Base-by-base conservation (phyloP, 2,113 vertebrate genomes). In the Equus przewalskii region DNA sequence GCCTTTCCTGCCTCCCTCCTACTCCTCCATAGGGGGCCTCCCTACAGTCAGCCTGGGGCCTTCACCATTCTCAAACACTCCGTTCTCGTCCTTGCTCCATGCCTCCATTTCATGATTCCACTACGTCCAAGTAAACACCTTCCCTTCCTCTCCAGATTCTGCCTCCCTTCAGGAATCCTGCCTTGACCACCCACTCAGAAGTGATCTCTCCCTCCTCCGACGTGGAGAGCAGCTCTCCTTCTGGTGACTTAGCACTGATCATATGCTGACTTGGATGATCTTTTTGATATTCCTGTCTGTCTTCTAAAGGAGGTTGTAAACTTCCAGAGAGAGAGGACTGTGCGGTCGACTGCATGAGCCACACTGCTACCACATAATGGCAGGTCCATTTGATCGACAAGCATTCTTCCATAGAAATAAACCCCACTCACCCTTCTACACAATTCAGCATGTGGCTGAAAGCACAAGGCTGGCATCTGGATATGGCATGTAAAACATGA, bases 11-110 rank as follows among this genome's bases (percentile, higher is more conserved):
- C 67, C 26, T 70, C 22, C 0, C 49, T 70, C 64, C 62, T 28
- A 3, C 26, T 24, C 13, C 7, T 58, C 11, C 22, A 2, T 4
- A 9, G 21, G 21, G n/a, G 70, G 16, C 56, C 58, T n/a, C 0
- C 1, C 30, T 56, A 4, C 3, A n/a, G n/a, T 36, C 16, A 2
- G 16, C 19, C 62, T 33, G 30, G 41, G 0, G 3, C 18, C 58
- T 49, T n/a, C 51, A 4, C 18, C 22, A 15, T 64, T 86, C 67
- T 69, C 70, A 80, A 75, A 51, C 7, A 73, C 3, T 14, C 21
- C 70, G 79, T 73, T 49, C 15, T 24, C 82, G 30, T 62, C 87
- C 51, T 65, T 3, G 1, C 36, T 73, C 54, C 30, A 14, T 6
- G 56, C 28, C 33, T 69, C 26, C 21, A 0, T 65, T 78, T 80